Base-by-base conservation (phyloP, 2,113 vertebrate species). In the Progne subis region DNA sequence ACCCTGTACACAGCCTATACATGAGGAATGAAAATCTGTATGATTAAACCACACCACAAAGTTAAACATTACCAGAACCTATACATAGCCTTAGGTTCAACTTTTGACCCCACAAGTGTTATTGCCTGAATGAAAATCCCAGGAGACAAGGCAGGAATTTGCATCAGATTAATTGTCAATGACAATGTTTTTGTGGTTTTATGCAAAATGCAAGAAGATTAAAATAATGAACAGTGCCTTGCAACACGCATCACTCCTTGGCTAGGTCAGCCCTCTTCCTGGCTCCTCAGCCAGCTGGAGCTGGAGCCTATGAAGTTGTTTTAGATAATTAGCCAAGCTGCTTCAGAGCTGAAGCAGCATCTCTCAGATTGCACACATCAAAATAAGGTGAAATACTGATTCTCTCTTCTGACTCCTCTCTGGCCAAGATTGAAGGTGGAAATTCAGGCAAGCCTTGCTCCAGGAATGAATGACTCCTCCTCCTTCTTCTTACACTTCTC, bases 31-130 rank as follows among this genome's bases (percentile, higher is more conserved):
- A 92, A 90, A 84, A 86, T 83, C 39, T 32, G 56, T 86, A 8
- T 93, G 86, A 92, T 90, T 83, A 97, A 91, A 90, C 69, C 82
- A 75, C 56, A 93, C 85, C 88, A 60, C 94, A 83, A 53, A 91
- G 92, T 95, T 94, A 96, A 93, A 94, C 89, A 92, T 93, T 95
- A 68, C 90, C 90, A 69, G 69, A 76, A 84, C 74, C 61, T 90
- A 86, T 53, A 68, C 47, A 78, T 88, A 96, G 87, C 85, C 90
- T 82, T 34, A 93, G 90, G 91, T 94, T 95, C 81, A 95, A 79
- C 94, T 95, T 95, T 88, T 88, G 68, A 95, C 89, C 84, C 79
- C n/a, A 44, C 60, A 56, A 23, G 53, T 84, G 37, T 44, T 84
- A 89, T 43, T 96, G 82, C 55, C 79, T 81, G 78, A 68, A 79